Base-by-base conservation (phyloP, 1,140 invertebrate species). In the Drosophila virilis region DNA sequence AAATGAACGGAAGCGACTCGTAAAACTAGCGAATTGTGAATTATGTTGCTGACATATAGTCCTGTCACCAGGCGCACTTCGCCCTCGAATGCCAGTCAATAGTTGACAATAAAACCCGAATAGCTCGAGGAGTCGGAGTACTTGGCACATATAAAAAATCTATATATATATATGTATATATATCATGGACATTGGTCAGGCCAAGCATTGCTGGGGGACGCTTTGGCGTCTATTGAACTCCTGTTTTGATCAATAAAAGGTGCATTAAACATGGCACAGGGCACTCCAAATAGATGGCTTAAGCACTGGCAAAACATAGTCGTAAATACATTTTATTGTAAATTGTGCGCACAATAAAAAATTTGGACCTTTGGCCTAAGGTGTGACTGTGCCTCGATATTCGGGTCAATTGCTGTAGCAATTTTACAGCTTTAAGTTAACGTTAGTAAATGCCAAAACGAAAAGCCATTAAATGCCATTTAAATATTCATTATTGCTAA, bases 11-110 rank as follows among this genome's bases (percentile, higher is more conserved):
- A 91, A 91, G 80, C 88, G 80, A 81, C 88, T 91, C 88, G 88
- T 91, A 91, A 91, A 91, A 91, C 88, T 91, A 91, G 83, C 88
- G 88, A 91, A 91, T 91, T 91, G 88, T 91, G 88, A 91, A 91
- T 91, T 91, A 91, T 91, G 88, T 82, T 82, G 80, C 84, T 80
- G 80, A 89, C 80, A 88, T 89, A 78, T 77, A 83, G 77, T 68
- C 61, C 81, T 62, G 77, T 80, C 74, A 77, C 42, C 40, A 61
- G 38, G 60, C 42, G 2, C 54, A 22, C 9, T 9, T n/a, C 48
- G 45, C 28, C 62, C 6, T 17, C 46, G 33, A 42, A 33, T 57
- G 60, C 54, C 79, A 82, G 84, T 84, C 83, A 81, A 88, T 88
- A 88, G 84, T 88, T 80, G 79, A 64, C 73, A 77, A 89, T 88